Percentiles rank a stretch among this genome's conserved stretches.
These are phyloP conservation scores for Falcaria lacertinaria DNA, from an alignment of 2,888 invertebrate genomes.

Conservation along the genomic window DNA sequence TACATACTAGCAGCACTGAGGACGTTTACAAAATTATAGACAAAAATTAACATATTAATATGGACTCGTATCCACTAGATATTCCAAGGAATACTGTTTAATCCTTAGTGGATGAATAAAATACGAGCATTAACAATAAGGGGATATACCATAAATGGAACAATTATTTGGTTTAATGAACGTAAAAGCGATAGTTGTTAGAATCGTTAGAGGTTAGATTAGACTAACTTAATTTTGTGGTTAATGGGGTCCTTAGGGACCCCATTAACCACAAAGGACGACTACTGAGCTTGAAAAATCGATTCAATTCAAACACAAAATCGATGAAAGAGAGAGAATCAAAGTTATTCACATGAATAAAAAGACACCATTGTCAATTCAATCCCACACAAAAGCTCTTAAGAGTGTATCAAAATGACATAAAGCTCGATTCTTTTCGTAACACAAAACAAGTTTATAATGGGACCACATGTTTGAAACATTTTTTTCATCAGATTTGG, in stretches of 20 bases:
- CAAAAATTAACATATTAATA: no score
- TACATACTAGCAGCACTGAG: no score
- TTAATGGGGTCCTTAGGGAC: no score
- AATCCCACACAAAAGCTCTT: conserved; percentile 62
- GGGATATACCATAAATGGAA: conserved; percentile 22
- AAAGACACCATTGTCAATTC: conserved; percentile 54
- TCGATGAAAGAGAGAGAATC: conserved; percentile 48
- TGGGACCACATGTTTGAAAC: conserved; percentile 57
- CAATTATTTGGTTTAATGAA: conserved; percentile 29
- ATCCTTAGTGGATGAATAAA: conserved; percentile 6
- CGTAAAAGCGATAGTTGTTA: conserved; percentile 53
- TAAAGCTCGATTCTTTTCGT: conserved; percentile 67
- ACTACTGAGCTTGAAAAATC: conserved; percentile 78
- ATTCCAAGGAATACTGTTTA: no score
- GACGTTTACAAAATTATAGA: no score
- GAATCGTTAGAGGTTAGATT: conserved; percentile 45
- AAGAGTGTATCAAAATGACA: conserved; percentile 78
- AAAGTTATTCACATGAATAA: conserved; percentile 62
- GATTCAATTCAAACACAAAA: conserved; percentile 67
- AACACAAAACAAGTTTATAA: conserved; percentile 65
- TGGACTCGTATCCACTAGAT: no score
- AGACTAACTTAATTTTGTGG: no score
- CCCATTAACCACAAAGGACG: conserved; percentile 66
- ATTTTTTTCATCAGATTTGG: conserved; percentile 52
- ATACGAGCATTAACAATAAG: conserved; percentile 7